Evolutionary conservation across 2,113 vertebrate species (phyloP).

Genomic region (Nibea coibor): DNA sequence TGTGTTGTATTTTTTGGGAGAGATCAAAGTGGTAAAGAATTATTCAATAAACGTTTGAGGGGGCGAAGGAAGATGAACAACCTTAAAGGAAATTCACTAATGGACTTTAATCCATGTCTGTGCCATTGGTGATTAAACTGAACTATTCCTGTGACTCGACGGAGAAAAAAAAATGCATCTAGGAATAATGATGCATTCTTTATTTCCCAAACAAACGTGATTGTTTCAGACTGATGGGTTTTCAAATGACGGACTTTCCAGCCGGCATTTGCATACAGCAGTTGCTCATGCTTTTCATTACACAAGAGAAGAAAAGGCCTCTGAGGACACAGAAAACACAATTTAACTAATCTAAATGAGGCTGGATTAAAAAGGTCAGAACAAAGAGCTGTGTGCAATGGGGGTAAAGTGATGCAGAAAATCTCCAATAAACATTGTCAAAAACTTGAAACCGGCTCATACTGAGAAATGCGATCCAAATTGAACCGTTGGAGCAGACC

Average conservation of each 20-base stretch:
- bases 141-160: background rate
- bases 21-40: background rate
- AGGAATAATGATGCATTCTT: background rate
- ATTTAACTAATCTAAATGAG: constrained; percentile 60
- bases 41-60: background rate
- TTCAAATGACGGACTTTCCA: constrained; percentile 43
- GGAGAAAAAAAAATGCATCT: background rate
- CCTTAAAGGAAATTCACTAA: constrained; percentile 2
- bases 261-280: constrained; percentile 32
- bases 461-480: constrained; percentile 24
- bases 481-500: constrained; percentile 14
- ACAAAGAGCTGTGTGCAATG: constrained; percentile 30
- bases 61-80: constrained; percentile 4
- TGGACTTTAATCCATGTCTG: background rate
- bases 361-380: constrained; percentile 61
- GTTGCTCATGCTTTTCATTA: constrained; percentile 33
- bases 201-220: constrained; percentile 15
- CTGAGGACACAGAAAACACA: constrained; percentile 41
- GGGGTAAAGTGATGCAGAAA: constrained; percentile 37
- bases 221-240: constrained; percentile 34
- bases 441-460: constrained; percentile 27
- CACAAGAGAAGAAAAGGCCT: constrained; percentile 19
- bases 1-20: background rate
- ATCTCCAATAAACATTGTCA: constrained; percentile 30
- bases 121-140: background rate